phyloP scores from a whole-genome alignment of 2,888 invertebrate genomes.

The Lamellibrachia satsuma region DNA sequence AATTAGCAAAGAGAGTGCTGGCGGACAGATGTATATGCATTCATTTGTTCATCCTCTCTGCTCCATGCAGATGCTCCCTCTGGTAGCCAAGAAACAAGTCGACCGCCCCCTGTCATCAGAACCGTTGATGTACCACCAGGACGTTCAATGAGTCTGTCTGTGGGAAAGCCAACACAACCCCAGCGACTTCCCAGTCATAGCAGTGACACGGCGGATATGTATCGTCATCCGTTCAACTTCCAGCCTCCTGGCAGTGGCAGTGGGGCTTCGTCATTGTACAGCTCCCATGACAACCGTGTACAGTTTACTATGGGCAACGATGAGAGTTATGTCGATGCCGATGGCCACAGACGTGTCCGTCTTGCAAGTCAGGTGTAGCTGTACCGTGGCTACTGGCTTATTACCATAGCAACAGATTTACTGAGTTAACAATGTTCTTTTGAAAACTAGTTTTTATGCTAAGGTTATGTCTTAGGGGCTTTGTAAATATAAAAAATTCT shows the following conservation, averaged over 20 bases:
- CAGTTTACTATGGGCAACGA: not conserved
- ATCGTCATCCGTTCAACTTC: not conserved
- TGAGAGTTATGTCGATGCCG: not conserved
- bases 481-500: not conserved
- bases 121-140: not conserved
- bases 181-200: not conserved
- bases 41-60: not conserved
- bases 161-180: not conserved
- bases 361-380: not conserved
- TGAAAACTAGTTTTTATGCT: not conserved
- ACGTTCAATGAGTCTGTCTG: not conserved
- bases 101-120: not conserved
- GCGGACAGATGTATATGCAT: not conserved
- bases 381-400: not conserved
- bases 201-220: not conserved
- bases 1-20: no score
- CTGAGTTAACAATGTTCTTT: not conserved
- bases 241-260: not conserved
- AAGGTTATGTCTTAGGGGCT: not conserved
- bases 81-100: not conserved
- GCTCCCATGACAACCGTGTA: constrained; percentile 2
- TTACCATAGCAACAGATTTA: not conserved
- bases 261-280: not conserved
- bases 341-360: not conserved
- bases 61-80: not conserved